Evolutionary conservation across 2,888 invertebrate genomes (phyloP), one percentile per base, ranked within the genome.

Genomic region (Corythucha ciliata): DNA sequence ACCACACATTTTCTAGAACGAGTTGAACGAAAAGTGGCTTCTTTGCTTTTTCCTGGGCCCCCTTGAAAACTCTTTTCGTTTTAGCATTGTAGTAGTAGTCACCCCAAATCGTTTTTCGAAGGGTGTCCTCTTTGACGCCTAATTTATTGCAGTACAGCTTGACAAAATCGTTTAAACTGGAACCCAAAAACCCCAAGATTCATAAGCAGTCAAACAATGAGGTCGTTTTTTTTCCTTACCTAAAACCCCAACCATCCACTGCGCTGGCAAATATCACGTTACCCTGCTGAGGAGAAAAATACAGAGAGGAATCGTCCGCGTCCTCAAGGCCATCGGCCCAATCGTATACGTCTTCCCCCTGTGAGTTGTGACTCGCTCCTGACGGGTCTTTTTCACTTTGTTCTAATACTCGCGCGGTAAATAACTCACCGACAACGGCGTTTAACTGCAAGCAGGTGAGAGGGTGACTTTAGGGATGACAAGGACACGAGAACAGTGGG

Each of bases 211-310:
- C 14, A 44, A 52, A 41, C 41, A 16, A 52, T n/a, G 45, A 37
- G 25, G 41, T 29, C 7, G 29, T 53, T 36, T n/a, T 32, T 46
- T 34, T 22, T 16, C 18, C 68, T 61, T 69, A 74, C 70, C 72
- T 67, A 62, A 87, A 84, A 7, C 81, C 87, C 94, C 97, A 99
- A 6, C 96, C 93, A 70, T 98, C 94, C 8, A 86, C 76, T 14
- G 97, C 96, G 65, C 94, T 92, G 1, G 89, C 86, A 72, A 99
- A 98, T 4, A 97, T 77, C 0, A 98, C 96, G 74, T 98, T 99
- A 14, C 93, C 93, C 62, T 78, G 79, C 60, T 85, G 86, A 0
- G 98, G 98, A 1, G 85, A 81, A 68, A 98, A 99, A 67, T 90
- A 93, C n/a, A 92, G 70, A 50, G 78, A 74, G 0, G 91, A 87